phyloP scores from a whole-genome alignment of 1,140 invertebrate species.

The Callitettix versicolor region DNA sequence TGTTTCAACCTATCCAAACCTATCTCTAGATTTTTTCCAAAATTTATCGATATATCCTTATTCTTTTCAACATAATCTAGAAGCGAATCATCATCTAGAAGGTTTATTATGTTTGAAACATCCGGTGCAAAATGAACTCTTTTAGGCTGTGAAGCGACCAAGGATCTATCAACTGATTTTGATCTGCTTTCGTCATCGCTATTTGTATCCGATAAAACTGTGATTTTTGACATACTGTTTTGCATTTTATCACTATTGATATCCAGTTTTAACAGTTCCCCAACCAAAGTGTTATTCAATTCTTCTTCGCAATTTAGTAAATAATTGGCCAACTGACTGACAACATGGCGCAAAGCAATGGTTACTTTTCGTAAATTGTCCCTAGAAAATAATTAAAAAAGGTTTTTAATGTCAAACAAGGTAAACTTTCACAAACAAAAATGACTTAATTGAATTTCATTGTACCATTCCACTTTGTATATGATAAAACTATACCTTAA shows the following conservation, averaged over 20 bases:
- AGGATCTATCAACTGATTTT: not conserved
- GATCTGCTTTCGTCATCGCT: not conserved
- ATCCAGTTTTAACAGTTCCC: slow-evolving; percentile 40
- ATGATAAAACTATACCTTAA: not conserved
- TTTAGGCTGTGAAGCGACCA: slow-evolving; percentile 19
- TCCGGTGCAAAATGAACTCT: slow-evolving; percentile 58
- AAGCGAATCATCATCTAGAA: slow-evolving; percentile 39
- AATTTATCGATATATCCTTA: slow-evolving; percentile 43
- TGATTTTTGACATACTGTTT: not conserved
- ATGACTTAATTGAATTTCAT: no score
- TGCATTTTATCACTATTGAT: no score
- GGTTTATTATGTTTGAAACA: slow-evolving; percentile 43
- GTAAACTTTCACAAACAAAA: no score
- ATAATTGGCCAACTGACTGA: slow-evolving; percentile 56
- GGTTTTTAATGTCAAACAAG: slow-evolving; percentile 9
- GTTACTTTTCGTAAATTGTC: slow-evolving; percentile 47
- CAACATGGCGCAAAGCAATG: slow-evolving; percentile 42
- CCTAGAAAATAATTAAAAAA: slow-evolving; percentile 34
- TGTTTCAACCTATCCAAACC: slow-evolving; percentile 50
- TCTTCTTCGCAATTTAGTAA: slow-evolving; percentile 64
- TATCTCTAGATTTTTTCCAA: slow-evolving; percentile 47
- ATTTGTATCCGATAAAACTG: not conserved
- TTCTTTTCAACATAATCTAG: slow-evolving; percentile 33
- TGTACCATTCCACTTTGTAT: no score
- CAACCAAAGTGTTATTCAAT: slow-evolving; percentile 57